Percentiles rank a stretch among this genome's conserved stretches.
Evolutionary conservation across 2,113 vertebrate genomes (phyloP).

Genomic region (Cinclus mexicanus): DNA sequence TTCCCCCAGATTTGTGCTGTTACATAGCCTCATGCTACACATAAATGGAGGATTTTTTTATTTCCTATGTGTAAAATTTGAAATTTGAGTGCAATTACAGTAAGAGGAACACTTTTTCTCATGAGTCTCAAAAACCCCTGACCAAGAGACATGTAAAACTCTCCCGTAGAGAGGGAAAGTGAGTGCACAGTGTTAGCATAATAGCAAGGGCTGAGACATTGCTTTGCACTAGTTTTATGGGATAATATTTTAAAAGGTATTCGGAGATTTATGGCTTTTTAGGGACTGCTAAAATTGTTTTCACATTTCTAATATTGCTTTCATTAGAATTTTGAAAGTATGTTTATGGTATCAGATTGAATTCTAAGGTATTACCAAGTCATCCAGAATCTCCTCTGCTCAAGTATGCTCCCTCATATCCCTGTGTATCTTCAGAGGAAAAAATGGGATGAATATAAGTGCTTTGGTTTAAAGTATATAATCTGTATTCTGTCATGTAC

Average conservation of each 20-base stretch:
- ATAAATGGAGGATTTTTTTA: background rate
- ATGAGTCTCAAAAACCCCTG: background rate
- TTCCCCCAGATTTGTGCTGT: background rate
- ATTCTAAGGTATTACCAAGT: slow-evolving; percentile 56
- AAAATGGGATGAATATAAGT: slow-evolving; percentile 12
- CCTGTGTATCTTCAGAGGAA: slow-evolving; percentile 4
- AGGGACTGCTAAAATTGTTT: slow-evolving; percentile 62
- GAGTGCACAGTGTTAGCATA: slow-evolving; percentile 29
- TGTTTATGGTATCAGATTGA: slow-evolving; percentile 42
- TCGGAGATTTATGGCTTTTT: slow-evolving; percentile 39
- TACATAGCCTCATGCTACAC: background rate
- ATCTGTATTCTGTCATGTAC: slow-evolving; percentile 72
- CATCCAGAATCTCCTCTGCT: slow-evolving; percentile 46
- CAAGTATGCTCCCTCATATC: slow-evolving; percentile 52
- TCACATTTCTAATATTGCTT: slow-evolving; percentile 49
- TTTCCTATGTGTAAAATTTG: background rate
- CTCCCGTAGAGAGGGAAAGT: slow-evolving; percentile 44
- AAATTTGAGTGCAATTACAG: slow-evolving; percentile 1
- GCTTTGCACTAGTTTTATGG: slow-evolving; percentile 38
- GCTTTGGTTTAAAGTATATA: slow-evolving; percentile 64
- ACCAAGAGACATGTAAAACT: background rate
- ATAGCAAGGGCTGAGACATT: slow-evolving; percentile 29
- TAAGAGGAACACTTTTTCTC: background rate
- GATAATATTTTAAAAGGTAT: slow-evolving; percentile 46
- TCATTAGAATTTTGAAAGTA: slow-evolving; percentile 54